phyloP scores from a whole-genome alignment of 2,113 vertebrate genomes.

The Macroglossus sobrinus region DNA sequence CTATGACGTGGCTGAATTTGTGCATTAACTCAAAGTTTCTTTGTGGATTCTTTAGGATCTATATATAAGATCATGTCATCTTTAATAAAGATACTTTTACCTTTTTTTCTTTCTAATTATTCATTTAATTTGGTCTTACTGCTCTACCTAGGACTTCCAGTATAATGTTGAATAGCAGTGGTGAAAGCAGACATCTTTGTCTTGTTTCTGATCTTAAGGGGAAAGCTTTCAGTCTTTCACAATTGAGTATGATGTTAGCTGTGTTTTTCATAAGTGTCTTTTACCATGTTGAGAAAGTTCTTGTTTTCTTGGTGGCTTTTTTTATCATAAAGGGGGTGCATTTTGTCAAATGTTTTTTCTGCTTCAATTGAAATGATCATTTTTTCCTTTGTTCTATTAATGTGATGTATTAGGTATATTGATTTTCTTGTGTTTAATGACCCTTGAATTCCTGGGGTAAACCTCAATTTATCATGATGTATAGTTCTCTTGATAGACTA shows the following conservation, averaged over 20 bases:
- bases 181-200: neutral
- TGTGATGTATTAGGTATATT: neutral
- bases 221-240: neutral
- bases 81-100: neutral
- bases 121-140: neutral
- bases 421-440: neutral
- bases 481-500: neutral
- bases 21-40: neutral
- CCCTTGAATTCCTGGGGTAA: neutral
- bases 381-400: neutral
- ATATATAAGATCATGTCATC: neutral
- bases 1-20: neutral
- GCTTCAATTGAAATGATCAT: neutral
- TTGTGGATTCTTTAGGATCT: neutral
- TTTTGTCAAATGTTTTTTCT: neutral
- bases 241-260: neutral
- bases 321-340: neutral
- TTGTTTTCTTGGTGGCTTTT: neutral
- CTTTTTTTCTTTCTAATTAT: neutral
- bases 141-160: neutral
- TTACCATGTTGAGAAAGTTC: neutral
- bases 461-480: neutral
- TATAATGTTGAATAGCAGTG: neutral
- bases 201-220: neutral
- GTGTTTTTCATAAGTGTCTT: neutral